Evolutionary conservation across 2,888 invertebrate genomes (phyloP), one percentile per base, ranked within the genome.

Genomic region (Allacma fusca): DNA sequence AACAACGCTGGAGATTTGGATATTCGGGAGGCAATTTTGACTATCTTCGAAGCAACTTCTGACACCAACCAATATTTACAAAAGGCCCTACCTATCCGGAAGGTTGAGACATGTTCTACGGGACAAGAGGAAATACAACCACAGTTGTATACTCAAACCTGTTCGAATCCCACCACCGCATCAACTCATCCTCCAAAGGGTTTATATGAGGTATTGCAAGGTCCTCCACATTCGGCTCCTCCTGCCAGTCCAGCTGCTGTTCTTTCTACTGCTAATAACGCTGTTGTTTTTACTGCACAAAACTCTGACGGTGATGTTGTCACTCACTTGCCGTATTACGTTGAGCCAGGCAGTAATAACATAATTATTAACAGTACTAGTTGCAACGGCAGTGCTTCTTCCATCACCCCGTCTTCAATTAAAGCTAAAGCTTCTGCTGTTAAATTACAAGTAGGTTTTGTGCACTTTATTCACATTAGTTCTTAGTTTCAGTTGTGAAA

Each of bases 381-480:
- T 77, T 29, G 40, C 72, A 65, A 29, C 44, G 40, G 26, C 57
- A 72, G 43, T 71, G 77, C 69, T 76, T 67, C 70, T 65, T 26
- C 70, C 44, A 50, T 40, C 23, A 68, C 59, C 44, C 23, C 72
- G 21, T 34, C 57, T 21, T 50, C 67, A 64, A 70, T 71, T 68
- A 79, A 75, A 71, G 13, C 74, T 71, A 77, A 75, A 59, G 67
- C 79, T 70, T 77, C 79, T 77, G 74, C 79, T 64, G 65, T 79
- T 75, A 79, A 79, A 74, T 71, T 79, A 71, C 79, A 79, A 79
- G 79, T 79, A 79, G 43, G 75, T 78, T 72, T 73, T 64, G 70
- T n/a, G 43, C 44, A 77, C n/a, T 59, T 68, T 23, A 59, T 59
- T 59, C 59, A 59, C 59, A 59, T 59, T 21, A n/a, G 59, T 59